Base-by-base conservation (phyloP, 2,888 invertebrate genomes). In the Lycophotia porphyrea region DNA sequence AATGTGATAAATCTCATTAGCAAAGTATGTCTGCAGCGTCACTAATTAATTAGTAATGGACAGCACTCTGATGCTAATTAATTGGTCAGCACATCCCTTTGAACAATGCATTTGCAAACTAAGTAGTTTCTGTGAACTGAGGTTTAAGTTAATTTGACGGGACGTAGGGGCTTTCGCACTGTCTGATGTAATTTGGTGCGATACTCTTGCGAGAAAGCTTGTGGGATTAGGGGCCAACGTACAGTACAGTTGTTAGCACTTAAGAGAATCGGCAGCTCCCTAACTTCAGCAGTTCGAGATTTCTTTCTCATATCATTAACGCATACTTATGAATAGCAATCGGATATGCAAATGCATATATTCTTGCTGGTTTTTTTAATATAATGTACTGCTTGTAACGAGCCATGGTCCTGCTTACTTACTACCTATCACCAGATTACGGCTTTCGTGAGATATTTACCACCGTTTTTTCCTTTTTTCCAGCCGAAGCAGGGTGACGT, bases 1-100 rank as follows among this genome's bases (percentile, higher is more conserved):
- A 69, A 64, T 31, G 9, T 31, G 18, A 42, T n/a, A n/a, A 44
- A 13, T 71, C 71, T 49, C 27, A 71, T 71, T 24, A 71, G 31
- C 24, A 5, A 36, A 71, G 13, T 42, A 18, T 13, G 42, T 36
- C n/a, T n/a, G 9, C 42, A 11, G 9, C 27, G 8, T 44, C 18
- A 39, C 76, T 49, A 15, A 39, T 39, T 49, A 34, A 34, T 52
- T 76, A 76, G 7, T 27, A 34, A 42, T 13, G 42, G 18, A 34
- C 21, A 42, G 34, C 18, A 5, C 27, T 5, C 42, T 42, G 27
- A 65, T 55, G 27, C 11, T 15, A 66, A 65, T 44, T 31, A 24
- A 67, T 78, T 65, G 1, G 31, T 55, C 15, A n/a, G 1, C 31
- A 15, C 5, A 55, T 15, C 15, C 9, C 42, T 27, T 36, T 36